phyloP scores from a whole-genome alignment of 2,113 vertebrate species.

The Perognathus longimembris region DNA sequence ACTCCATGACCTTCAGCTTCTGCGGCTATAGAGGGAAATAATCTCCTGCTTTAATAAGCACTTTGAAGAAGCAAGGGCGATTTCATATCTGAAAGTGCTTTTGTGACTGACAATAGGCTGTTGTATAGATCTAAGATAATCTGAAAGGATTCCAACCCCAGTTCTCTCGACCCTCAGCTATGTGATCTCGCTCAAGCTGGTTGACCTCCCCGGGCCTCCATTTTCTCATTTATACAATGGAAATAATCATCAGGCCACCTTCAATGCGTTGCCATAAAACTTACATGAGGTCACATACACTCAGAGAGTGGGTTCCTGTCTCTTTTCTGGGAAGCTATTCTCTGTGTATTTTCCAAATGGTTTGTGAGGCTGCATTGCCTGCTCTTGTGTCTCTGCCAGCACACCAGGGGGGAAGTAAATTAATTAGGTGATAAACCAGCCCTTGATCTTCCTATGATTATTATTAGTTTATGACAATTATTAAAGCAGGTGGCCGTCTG shows the following conservation, averaged over 20 bases:
- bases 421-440: conserved; percentile 61
- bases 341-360: conserved; percentile 27
- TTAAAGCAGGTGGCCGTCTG: conserved; percentile 40
- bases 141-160: conserved; percentile 33
- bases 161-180: neutral
- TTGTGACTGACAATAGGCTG: neutral
- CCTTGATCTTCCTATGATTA: conserved; percentile 53
- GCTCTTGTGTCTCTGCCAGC: conserved; percentile 35
- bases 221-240: conserved; percentile 20
- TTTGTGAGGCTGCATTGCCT: neutral
- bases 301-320: neutral
- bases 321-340: neutral
- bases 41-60: conserved; percentile 34
- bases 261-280: neutral
- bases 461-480: conserved; percentile 49
- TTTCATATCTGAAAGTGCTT: conserved; percentile 21
- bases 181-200: neutral
- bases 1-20: conserved; percentile 45
- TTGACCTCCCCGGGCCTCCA: neutral
- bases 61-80: conserved; percentile 45
- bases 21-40: conserved; percentile 4
- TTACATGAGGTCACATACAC: neutral
- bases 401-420: conserved; percentile 27
- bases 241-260: neutral
- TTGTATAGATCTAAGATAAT: neutral